Evolutionary conservation across 1,140 invertebrate species (phyloP).

Genomic region (Bombus terrestris): DNA sequence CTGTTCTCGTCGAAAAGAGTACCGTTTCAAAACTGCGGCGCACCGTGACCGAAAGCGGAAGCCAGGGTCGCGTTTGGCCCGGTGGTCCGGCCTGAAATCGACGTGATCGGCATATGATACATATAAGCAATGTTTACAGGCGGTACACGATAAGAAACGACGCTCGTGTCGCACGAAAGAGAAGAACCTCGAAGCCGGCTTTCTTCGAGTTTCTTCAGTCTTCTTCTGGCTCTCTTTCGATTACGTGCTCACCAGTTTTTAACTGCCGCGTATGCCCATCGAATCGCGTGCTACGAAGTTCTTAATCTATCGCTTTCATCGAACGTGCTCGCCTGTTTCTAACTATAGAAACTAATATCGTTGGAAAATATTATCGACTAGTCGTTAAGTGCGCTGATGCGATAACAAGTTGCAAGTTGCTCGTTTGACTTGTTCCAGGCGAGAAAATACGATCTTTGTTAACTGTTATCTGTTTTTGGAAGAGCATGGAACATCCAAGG

Average conservation of each 20-base stretch:
- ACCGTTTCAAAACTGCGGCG: neutral
- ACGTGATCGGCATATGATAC: conserved; percentile 4
- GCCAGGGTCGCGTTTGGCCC: neutral
- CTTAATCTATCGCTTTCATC: conserved; percentile 14
- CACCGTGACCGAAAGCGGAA: neutral
- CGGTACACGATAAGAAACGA: conserved; percentile 24
- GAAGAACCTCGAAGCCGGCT: neutral
- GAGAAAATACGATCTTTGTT: neutral
- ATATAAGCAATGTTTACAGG: conserved; percentile 39
- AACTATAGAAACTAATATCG: neutral
- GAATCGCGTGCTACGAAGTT: neutral
- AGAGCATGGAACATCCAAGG: neutral
- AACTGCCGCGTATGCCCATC: neutral
- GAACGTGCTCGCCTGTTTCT: neutral
- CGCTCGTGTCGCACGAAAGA: conserved; percentile 16
- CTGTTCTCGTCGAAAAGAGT: neutral
- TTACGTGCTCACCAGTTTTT: neutral
- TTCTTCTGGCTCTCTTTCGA: conserved; percentile 24
- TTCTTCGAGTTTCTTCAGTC: conserved; percentile 26
- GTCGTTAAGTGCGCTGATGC: neutral
- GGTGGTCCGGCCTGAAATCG: neutral
- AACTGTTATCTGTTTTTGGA: neutral
- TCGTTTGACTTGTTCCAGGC: neutral
- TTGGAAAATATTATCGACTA: neutral
- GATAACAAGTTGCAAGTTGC: neutral